Percentiles rank a stretch among this genome's conserved stretches.
Conservation (phyloP, 2,797 vertebrate genomes). For the Lepus oiostolus region DNA sequence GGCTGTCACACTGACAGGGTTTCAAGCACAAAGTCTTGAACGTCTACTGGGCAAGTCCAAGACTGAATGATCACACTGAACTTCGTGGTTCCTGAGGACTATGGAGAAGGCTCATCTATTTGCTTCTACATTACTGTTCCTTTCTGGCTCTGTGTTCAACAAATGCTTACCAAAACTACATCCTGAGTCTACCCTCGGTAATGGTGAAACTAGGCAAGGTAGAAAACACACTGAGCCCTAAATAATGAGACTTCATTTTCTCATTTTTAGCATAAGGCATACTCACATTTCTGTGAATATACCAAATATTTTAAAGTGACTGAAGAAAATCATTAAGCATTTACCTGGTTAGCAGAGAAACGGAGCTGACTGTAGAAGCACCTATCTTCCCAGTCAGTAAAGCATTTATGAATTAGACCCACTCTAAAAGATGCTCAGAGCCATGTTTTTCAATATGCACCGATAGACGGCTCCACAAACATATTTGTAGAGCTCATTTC, state of each 20-base stretch:
- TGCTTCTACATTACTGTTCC: conserved; percentile 7
- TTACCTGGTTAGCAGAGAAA: background rate
- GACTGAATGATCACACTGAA: background rate
- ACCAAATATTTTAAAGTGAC: background rate
- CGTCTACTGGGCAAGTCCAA: conserved; percentile 6
- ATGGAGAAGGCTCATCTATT: background rate
- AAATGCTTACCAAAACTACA: background rate
- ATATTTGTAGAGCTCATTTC: background rate
- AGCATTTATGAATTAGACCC: conserved; percentile 41
- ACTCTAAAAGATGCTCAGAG: background rate
- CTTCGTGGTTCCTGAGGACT: background rate
- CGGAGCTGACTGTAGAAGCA: background rate
- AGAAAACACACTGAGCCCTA: background rate
- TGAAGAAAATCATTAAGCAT: conserved; percentile 48
- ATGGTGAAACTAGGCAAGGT: background rate
- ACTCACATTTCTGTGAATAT: background rate
- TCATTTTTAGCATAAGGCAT: background rate
- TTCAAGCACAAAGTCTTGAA: conserved; percentile 30
- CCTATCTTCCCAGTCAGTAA: background rate
- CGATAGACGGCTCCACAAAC: background rate
- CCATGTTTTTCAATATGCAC: background rate
- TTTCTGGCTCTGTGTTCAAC: conserved; percentile 35
- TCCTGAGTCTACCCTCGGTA: background rate
- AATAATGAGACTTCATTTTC: background rate
- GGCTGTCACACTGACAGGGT: background rate